Evolutionary conservation across 1,140 invertebrate genomes (phyloP).

Genomic region (Rhysida immarginata): DNA sequence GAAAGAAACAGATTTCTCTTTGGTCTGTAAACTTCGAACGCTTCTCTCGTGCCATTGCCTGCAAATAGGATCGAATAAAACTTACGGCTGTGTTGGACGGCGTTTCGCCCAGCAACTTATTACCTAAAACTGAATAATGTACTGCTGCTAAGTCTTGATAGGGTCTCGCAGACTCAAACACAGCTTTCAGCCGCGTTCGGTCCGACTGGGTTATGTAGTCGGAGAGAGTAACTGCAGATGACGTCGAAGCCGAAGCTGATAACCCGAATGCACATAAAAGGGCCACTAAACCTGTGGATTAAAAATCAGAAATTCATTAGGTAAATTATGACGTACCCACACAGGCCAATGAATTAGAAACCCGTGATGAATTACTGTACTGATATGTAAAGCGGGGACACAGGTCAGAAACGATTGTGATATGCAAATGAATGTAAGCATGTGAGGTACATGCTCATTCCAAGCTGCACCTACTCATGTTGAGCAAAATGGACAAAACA

Average conservation of each 20-base stretch:
- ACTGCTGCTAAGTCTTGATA: slow-evolving; percentile 34
- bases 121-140: slow-evolving; percentile 41
- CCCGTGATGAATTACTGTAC: too few relatives aligned
- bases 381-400: too few relatives aligned
- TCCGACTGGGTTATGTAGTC: slow-evolving; percentile 39
- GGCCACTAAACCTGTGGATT: too few relatives aligned
- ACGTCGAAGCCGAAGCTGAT: neutral
- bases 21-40: neutral
- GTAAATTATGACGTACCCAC: too few relatives aligned
- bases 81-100: slow-evolving; percentile 35
- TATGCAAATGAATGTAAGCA: too few relatives aligned
- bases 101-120: slow-evolving; percentile 33
- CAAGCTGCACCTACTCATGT: too few relatives aligned
- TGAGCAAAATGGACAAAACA: too few relatives aligned
- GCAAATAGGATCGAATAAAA: slow-evolving; percentile 12
- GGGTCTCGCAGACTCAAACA: slow-evolving; percentile 37
- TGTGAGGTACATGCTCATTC: too few relatives aligned
- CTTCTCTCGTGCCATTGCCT: neutral
- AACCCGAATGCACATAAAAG: too few relatives aligned
- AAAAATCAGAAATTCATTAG: too few relatives aligned
- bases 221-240: slow-evolving; percentile 23
- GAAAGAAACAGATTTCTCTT: slow-evolving; percentile 12
- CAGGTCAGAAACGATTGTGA: too few relatives aligned
- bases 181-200: slow-evolving; percentile 34
- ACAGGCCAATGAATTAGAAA: too few relatives aligned